phyloP scores from a whole-genome alignment of 2,797 vertebrate species.

The Sebastes diaconus region DNA sequence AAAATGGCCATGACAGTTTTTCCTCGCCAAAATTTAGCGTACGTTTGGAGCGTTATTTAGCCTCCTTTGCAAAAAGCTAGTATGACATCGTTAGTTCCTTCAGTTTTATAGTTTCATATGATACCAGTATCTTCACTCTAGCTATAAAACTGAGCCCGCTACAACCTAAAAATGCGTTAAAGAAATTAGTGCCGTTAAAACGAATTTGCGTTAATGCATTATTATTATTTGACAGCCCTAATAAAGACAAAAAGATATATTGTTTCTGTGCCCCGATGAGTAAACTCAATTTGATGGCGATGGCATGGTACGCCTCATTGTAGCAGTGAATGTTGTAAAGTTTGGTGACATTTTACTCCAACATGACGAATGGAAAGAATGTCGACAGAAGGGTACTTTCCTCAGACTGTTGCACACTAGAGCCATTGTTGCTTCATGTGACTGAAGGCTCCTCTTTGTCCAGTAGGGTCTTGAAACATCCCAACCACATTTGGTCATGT shows the following conservation, averaged over 20 bases:
- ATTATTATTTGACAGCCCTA: too few species aligned
- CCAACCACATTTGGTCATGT: background rate
- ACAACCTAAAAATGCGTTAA: too few species aligned
- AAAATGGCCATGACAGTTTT: too few species aligned
- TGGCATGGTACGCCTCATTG: background rate
- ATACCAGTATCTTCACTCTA: too few species aligned
- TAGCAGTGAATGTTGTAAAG: background rate
- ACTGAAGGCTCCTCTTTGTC: slow-evolving; percentile 38
- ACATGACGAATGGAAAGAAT: slow-evolving; percentile 30
- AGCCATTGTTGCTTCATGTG: slow-evolving; percentile 9
- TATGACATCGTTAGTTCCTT: too few species aligned
- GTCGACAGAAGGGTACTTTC: background rate
- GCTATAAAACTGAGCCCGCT: too few species aligned
- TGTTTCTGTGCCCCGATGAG: background rate
- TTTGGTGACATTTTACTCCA: slow-evolving; percentile 14
- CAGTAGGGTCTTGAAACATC: background rate
- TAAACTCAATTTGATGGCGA: background rate
- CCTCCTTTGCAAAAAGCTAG: rapidly evolving
- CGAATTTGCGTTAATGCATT: too few species aligned
- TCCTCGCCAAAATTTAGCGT: too few species aligned
- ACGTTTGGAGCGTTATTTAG: too few species aligned
- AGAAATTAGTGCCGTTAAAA: background rate
- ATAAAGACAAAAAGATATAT: background rate
- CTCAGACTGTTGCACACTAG: slow-evolving; percentile 18
- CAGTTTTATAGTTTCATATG: too few species aligned